Conservation (phyloP, 2,888 invertebrate genomes). For the Dicyrtoma fusca region DNA sequence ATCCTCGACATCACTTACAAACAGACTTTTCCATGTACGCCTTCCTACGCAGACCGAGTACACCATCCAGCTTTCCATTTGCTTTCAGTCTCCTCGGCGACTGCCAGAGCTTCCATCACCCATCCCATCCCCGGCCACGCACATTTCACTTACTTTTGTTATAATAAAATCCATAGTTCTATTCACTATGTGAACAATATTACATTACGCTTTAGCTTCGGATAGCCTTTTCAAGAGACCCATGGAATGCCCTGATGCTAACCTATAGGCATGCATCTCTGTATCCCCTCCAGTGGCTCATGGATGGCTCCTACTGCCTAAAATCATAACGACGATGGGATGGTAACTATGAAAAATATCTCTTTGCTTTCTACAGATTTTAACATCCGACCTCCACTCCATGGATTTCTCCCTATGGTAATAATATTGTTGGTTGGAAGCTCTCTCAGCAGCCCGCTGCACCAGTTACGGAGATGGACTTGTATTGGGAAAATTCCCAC, state of each 20-base stretch:
- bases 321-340: no score
- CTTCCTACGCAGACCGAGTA: neutral
- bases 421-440: slow-evolving; percentile 15
- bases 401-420: neutral
- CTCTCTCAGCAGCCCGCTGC: neutral
- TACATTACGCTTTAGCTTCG: neutral
- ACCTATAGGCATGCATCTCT: neutral
- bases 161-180: no score
- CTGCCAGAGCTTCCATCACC: neutral
- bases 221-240: no score
- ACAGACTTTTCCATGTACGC: slow-evolving; percentile 9
- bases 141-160: no score
- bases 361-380: neutral
- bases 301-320: neutral
- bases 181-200: no score
- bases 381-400: neutral
- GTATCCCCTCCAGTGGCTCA: neutral
- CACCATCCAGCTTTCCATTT: neutral
- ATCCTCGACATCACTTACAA: slow-evolving; percentile 21
- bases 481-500: neutral
- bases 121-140: neutral
- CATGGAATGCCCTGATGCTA: no score
- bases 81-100: neutral
- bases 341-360: neutral
- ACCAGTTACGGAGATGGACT: slow-evolving; percentile 11